A percentile compares a stretch with the other conserved stretches of the same genome.
Evolutionary conservation across 2,113 vertebrate species (phyloP).

Genomic region (Equus quagga): DNA sequence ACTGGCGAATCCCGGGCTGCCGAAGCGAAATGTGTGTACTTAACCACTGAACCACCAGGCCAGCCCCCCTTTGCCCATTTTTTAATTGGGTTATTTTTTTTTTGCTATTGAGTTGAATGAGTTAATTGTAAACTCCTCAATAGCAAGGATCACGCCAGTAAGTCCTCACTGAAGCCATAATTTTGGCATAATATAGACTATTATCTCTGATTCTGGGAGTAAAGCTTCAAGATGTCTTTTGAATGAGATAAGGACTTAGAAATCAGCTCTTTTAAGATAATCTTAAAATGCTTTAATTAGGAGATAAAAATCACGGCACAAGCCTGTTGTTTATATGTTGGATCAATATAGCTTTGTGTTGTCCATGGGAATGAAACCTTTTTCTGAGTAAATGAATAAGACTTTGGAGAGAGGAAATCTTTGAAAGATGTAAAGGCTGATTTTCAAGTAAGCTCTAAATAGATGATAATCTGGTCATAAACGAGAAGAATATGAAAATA

Average conservation of each 20-base stretch:
- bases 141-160: not conserved
- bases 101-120: not conserved
- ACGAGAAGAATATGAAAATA: not conserved
- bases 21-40: too few species aligned
- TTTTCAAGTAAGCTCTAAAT: not conserved
- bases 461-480: not conserved
- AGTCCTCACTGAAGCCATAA: not conserved
- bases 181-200: not conserved
- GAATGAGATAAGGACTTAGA: conserved; percentile 5
- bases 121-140: not conserved
- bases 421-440: not conserved
- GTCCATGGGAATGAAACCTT: not conserved
- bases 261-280: not conserved
- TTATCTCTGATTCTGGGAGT: conserved; percentile 18
- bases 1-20: too few species aligned
- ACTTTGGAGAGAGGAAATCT: not conserved
- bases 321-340: not conserved
- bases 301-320: not conserved
- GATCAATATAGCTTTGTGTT: not conserved
- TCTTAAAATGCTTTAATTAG: not conserved
- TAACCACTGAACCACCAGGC: too few species aligned
- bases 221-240: not conserved
- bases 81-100: not conserved
- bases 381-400: not conserved
- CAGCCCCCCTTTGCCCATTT: not conserved